Evolutionary conservation across 2,888 invertebrate species (phyloP).

Genomic region (Catonia carolina): DNA sequence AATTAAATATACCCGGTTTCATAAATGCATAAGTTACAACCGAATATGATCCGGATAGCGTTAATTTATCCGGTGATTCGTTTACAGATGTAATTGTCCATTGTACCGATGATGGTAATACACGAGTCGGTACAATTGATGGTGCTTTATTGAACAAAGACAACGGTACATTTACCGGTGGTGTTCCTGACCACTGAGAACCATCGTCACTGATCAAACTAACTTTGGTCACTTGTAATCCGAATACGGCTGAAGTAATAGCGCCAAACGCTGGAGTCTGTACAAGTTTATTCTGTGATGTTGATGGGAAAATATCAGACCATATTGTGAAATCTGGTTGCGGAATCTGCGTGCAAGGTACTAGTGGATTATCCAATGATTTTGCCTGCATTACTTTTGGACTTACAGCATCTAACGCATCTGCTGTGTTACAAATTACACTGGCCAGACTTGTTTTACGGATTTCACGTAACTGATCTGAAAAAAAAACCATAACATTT

Average conservation of each 20-base stretch:
- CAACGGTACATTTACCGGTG: constrained; percentile 17
- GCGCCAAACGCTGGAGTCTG: not conserved
- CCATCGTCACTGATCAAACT: constrained; percentile 15
- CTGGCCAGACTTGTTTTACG: constrained; percentile 65
- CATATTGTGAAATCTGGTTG: constrained; percentile 16
- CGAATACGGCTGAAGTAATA: constrained; percentile 6
- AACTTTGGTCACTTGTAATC: constrained; percentile 19
- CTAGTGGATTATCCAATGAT: constrained; percentile 49
- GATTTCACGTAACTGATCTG: constrained; percentile 73
- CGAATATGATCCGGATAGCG: no score
- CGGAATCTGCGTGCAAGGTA: constrained; percentile 54
- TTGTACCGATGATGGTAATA: no score
- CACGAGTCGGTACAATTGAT: no score
- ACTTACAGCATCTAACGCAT: constrained; percentile 55
- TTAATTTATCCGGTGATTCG: no score
- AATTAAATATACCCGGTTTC: no score
- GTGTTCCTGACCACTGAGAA: constrained; percentile 21
- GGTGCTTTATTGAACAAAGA: constrained; percentile 5
- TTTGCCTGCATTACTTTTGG: constrained; percentile 62
- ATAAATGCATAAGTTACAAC: no score
- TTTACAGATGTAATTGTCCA: no score
- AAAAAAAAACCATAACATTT: no score
- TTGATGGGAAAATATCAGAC: no score
- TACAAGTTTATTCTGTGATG: no score
- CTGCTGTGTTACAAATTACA: constrained; percentile 72